A percentile compares a stretch with the other conserved stretches of the same genome.
phyloP scores from a whole-genome alignment of 2,113 vertebrate genomes.

The Vanacampus margaritifer region DNA sequence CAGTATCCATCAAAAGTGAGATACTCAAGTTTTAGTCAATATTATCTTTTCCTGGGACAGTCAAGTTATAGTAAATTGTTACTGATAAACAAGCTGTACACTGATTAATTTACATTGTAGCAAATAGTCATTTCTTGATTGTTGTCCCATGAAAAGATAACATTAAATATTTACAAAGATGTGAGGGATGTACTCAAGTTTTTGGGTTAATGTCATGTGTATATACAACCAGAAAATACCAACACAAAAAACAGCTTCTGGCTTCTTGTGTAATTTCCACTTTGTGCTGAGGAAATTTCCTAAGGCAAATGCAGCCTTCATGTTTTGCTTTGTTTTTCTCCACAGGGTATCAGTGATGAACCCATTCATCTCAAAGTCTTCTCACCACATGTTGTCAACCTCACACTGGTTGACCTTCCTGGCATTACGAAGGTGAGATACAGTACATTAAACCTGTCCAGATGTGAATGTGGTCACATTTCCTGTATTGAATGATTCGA shows the following conservation, averaged over 20 bases:
- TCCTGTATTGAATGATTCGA: background rate
- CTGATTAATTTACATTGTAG: background rate
- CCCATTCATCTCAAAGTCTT: constrained; percentile 98
- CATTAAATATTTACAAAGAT: background rate
- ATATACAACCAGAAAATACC: background rate
- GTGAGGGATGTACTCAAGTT: background rate
- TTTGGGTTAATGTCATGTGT: background rate
- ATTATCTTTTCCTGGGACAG: too few relatives aligned
- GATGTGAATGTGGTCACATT: background rate
- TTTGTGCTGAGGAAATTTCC: background rate
- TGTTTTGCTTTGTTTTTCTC: constrained; percentile 18
- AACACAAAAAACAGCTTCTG: background rate
- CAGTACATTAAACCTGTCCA: background rate
- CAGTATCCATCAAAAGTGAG: too few relatives aligned
- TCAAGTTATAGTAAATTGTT: too few relatives aligned
- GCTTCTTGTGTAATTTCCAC: background rate
- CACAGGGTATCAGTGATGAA: constrained; percentile 91
- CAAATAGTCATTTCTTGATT: background rate
- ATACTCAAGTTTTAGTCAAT: too few relatives aligned
- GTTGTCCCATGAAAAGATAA: too few relatives aligned
- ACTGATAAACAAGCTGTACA: background rate
- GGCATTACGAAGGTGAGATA: constrained; percentile 91
- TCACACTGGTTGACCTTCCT: constrained; percentile 96
- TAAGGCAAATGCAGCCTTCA: background rate
- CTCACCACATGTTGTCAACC: constrained; percentile 92